Evolutionary conservation across 2,113 vertebrate genomes (phyloP).

Genomic region (Melierax canorus): DNA sequence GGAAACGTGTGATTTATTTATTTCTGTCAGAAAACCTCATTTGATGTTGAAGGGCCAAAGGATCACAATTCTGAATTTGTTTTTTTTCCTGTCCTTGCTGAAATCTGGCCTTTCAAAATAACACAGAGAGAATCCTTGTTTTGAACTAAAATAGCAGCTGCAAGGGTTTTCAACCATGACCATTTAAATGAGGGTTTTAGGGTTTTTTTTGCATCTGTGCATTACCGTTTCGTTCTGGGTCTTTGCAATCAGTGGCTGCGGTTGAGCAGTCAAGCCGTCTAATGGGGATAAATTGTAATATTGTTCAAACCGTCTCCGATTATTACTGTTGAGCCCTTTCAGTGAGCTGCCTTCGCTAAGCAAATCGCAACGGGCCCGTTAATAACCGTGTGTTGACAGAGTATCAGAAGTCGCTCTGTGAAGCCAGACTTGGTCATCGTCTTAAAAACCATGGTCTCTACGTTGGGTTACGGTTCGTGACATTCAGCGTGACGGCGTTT

Average conservation of each 20-base stretch:
- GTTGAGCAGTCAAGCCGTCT: not conserved
- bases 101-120: not conserved
- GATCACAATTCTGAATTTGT: not conserved
- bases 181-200: not conserved
- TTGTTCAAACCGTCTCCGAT: not conserved
- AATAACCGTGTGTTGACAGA: not conserved
- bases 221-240: not conserved
- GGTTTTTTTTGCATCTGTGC: not conserved
- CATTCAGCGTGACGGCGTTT: rapidly evolving
- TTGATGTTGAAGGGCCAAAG: not conserved
- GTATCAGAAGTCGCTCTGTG: not conserved
- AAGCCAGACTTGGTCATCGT: not conserved
- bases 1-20: not conserved
- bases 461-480: rapidly evolving
- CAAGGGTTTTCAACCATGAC: not conserved
- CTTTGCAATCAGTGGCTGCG: not conserved
- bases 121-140: not conserved
- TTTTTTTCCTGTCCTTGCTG: not conserved
- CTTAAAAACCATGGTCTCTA: rapidly evolving
- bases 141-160: not conserved
- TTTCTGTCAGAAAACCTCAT: not conserved
- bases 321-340: not conserved
- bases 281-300: not conserved
- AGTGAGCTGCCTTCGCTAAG: rapidly evolving
- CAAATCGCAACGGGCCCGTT: rapidly evolving